Percentiles rank a stretch among this genome's conserved stretches.
These are phyloP conservation scores for Meteorus colon DNA, from an alignment of 2,888 invertebrate genomes.

Conservation along the genomic window DNA sequence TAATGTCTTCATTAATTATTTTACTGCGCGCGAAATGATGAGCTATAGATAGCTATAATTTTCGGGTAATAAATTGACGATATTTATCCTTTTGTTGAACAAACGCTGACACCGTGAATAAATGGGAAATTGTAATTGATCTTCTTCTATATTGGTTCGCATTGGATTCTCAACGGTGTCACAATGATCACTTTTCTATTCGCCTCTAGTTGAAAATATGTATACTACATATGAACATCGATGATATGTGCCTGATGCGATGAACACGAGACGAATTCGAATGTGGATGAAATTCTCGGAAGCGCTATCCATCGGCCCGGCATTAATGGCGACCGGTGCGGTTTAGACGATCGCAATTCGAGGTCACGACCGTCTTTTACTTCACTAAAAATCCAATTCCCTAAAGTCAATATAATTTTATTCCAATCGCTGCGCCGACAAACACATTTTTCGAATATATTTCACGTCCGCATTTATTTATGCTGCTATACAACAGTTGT, in stretches of 20 bases:
- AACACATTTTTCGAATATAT: conserved; percentile 1
- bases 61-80: no score
- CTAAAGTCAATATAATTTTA: conserved; percentile 10
- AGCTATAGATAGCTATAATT: no score
- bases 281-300: conserved; percentile 46
- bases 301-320: conserved; percentile 43
- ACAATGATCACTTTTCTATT: not conserved
- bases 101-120: no score
- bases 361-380: conserved; percentile 41
- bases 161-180: not conserved
- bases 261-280: conserved; percentile 46
- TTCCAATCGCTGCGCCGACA: not conserved
- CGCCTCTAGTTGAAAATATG: not conserved
- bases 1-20: conserved; percentile 10
- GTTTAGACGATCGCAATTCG: conserved; percentile 43
- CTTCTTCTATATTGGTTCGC: no score
- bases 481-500: conserved; percentile 6
- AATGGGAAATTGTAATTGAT: no score
- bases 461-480: not conserved
- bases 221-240: conserved; percentile 1
- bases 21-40: not conserved
- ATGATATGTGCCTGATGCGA: conserved; percentile 7
- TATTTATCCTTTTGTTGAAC: no score
- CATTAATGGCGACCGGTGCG: conserved; percentile 44
- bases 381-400: conserved; percentile 37